Base-by-base conservation (phyloP, 1,140 invertebrate genomes). In the Drosophila navojoa region DNA sequence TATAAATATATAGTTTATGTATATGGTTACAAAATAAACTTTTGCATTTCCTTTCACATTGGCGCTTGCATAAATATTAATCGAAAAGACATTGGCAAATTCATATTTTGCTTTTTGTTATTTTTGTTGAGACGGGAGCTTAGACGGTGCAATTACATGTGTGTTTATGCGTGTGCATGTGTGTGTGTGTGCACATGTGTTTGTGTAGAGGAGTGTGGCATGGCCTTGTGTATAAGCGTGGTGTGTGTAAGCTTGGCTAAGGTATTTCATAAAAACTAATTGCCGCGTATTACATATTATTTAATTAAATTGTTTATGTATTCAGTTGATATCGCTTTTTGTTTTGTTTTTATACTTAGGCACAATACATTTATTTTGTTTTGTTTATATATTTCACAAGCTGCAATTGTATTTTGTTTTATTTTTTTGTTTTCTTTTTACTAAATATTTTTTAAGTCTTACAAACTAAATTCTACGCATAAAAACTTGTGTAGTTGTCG, bases 341-440 rank as follows among this genome's bases (percentile, higher is more conserved):
- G 55, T 64, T 64, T 50, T 60, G 45, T 64, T 44, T 73, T 71
- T 84, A 89, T 80, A 84, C 79, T 89, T 87, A 87, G 84, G 84
- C 84, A 87, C 84, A 87, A 87, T 87, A 89, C 67, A 87, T 87
- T 84, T 79, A 87, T 80, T 89, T 87, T 44, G 58, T 49, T 74
- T 81, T 81, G 45, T 22, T 76, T 60, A 64, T 63, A 62, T 47
- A 61, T 70, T 71, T 71, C 49, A 62, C 68, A 64, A 61, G 59
- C 60, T 64, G 59, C 61, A 71, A 76, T 52, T 54, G 67, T 40
- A 32, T 66, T 45, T 45, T 45, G 42, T 45, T 13, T 63, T 75
- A 77, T 77, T n/a, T 75, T 80, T 77, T n/a, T 19, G 1, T 22
- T 13, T 63, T 58, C 16, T 49, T 82, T 75, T 80, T 77, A 53